A percentile compares a stretch with the other conserved stretches of the same genome.
Conservation (phyloP, 2,888 invertebrate species). For the Lamproptera curius region DNA sequence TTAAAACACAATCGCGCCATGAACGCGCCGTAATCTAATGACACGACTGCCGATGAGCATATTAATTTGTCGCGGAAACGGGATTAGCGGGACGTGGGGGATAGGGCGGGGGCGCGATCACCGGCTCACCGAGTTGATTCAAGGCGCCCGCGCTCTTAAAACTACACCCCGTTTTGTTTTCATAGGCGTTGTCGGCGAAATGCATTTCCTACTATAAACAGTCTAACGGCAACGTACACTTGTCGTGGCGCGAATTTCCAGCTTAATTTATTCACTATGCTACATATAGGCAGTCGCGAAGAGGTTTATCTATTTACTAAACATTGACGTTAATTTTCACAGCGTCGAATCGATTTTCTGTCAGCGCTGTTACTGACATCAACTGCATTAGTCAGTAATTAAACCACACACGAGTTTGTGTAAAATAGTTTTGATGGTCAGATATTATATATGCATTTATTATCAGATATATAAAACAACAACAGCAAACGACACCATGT, state of each 20-base stretch:
- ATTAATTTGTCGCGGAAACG: slow-evolving; percentile 74
- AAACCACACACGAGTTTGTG: not conserved
- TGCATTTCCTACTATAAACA: slow-evolving; percentile 14
- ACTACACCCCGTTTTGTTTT: slow-evolving; percentile 38
- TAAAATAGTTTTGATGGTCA: not conserved
- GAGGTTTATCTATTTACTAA: not conserved
- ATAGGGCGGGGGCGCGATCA: slow-evolving; percentile 38
- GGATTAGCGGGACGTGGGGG: slow-evolving; percentile 57
- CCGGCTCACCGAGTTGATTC: slow-evolving; percentile 46
- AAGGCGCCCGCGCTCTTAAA: slow-evolving; percentile 43
- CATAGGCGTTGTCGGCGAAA: slow-evolving; percentile 19
- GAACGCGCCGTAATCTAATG: slow-evolving; percentile 74
- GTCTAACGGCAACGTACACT: not conserved
- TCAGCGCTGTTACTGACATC: not conserved
- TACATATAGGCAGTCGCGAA: too few relatives aligned
- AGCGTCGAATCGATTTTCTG: not conserved
- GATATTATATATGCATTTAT: too few relatives aligned
- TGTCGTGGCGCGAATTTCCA: not conserved
- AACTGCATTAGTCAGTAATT: not conserved
- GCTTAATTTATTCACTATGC: not conserved
- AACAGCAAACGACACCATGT: too few relatives aligned
- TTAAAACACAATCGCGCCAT: slow-evolving; percentile 80
- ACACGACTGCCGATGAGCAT: slow-evolving; percentile 75
- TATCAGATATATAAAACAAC: too few relatives aligned
- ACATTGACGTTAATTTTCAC: not conserved